Percentiles rank a stretch among this genome's conserved stretches.
Conservation (phyloP, 2,797 vertebrate genomes). For the Spizella passerina region DNA sequence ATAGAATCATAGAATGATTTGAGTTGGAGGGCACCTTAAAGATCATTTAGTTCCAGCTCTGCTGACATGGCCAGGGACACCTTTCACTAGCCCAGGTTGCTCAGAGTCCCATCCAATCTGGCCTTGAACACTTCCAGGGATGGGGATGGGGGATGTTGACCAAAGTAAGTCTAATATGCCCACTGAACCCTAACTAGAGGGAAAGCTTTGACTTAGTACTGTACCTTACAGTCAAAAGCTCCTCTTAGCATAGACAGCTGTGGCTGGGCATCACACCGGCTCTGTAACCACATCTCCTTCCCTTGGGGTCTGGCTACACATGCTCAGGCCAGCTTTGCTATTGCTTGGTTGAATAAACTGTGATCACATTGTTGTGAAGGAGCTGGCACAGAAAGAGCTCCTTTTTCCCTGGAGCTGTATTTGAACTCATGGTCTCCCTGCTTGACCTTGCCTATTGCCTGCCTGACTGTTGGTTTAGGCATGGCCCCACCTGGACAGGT, state of each 20-base stretch:
- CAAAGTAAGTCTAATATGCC: neutral
- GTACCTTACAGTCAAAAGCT: neutral
- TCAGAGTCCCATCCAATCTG: neutral
- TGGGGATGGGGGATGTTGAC: neutral
- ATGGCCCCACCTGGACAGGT: neutral
- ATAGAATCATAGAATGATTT: neutral
- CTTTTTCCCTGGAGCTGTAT: neutral
- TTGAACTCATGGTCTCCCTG: neutral
- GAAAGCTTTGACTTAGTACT: neutral
- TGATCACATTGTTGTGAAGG: neutral
- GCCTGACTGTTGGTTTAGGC: neutral
- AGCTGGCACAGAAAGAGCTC: neutral
- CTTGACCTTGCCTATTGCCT: neutral
- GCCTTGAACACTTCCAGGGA: neutral
- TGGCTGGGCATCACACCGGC: neutral
- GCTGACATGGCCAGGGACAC: fast-evolving
- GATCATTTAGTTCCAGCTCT: neutral
- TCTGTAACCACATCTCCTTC: neutral
- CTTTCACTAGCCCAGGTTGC: neutral
- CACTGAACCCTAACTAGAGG: neutral
- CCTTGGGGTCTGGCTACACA: neutral
- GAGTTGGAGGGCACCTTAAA: neutral
- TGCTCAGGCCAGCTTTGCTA: neutral
- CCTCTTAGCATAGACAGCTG: neutral
- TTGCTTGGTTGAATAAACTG: neutral